Evolutionary conservation across 1,140 invertebrate genomes (phyloP).

Genomic region (Tribolium castaneum): DNA sequence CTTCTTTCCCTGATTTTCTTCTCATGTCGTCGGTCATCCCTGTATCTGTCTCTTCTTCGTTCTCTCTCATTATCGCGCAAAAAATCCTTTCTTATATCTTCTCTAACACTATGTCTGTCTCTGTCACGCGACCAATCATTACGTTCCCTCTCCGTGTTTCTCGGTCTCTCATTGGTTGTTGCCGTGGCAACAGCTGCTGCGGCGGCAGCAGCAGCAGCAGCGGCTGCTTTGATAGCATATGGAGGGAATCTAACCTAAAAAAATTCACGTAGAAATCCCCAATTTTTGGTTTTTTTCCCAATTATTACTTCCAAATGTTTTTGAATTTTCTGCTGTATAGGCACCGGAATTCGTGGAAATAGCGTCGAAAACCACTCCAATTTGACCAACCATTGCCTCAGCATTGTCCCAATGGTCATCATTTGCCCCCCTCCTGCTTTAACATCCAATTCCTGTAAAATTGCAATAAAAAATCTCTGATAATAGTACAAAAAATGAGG

Average conservation of each 20-base stretch:
- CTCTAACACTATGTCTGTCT: conserved; percentile 47
- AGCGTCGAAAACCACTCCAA: conserved; percentile 98
- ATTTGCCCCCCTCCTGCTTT: conserved; percentile 96
- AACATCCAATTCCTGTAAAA: conserved; percentile 88
- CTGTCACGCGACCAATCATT: conserved; percentile 44
- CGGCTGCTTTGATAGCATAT: conserved; percentile 53
- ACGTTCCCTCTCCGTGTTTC: conserved; percentile 46
- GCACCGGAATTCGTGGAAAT: conserved; percentile 99
- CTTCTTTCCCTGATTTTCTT: conserved; percentile 47
- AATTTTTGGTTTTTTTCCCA: not conserved
- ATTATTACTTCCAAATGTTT: conserved; percentile 72
- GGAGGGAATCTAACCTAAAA: conserved; percentile 57
- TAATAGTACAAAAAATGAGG: not conserved
- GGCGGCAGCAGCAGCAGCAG: conserved; percentile 16
- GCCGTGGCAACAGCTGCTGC: conserved; percentile 20
- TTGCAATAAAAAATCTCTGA: not conserved
- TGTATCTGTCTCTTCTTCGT: conserved; percentile 41
- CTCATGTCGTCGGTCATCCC: conserved; percentile 46
- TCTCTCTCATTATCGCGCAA: conserved; percentile 55
- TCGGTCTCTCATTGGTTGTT: conserved; percentile 46
- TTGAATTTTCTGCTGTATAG: conserved; percentile 93
- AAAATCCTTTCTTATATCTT: conserved; percentile 55
- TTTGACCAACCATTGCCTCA: conserved; percentile 94
- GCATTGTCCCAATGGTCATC: conserved; percentile 94
- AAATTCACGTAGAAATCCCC: conserved; percentile 31